Base-by-base conservation (phyloP, 2,888 invertebrate species). In the Heteropelma amictum region DNA sequence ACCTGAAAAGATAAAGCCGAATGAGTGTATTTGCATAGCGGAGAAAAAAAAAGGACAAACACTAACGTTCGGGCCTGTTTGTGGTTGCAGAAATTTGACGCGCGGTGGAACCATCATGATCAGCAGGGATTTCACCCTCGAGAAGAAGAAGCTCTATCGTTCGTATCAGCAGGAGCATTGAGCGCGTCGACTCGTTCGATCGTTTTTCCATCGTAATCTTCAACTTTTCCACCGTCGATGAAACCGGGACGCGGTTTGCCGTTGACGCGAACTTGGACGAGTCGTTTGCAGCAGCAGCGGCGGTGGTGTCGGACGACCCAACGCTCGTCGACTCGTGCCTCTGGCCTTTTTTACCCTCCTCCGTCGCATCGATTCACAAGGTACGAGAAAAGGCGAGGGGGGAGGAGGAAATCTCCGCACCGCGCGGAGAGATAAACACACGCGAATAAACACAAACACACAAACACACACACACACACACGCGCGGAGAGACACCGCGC, bases 81-180 rank as follows among this genome's bases (percentile, higher is more conserved):
- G 19, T 70, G 60, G 19, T 76, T 72, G 10, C 92, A 96, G 96
- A 92, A 96, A 96, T 89, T 91, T 96, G 84, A 94, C 96, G 81
- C 93, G 95, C 90, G 93, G 95, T 90, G 95, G 95, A 89, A 96
- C 96, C 82, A 94, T 97, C 86, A 94, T 97, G 90, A 95, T 97
- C 89, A 95, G 96, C 91, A 94, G 95, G 84, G 95, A 94, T 88
- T 97, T 96, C 91, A 94, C 94, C 87, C 91, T 97, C 90, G 95
- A 94, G 89, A 97, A 97, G 92, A 96, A 96, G 90, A 97, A 97
- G 91, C 91, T 97, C 84, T 97, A 97, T 92, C 92, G 96, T 87
- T 94, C 94, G 85, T 93, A 93, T 87, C 93, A 92, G 87, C 91
- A 92, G 73, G 79, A 81, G 28, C 84, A 87, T 75, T 86, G 82